A percentile compares a stretch with the other conserved stretches of the same genome.
Evolutionary conservation across 2,797 vertebrate species (phyloP).

Genomic region (Ceryle rudis): DNA sequence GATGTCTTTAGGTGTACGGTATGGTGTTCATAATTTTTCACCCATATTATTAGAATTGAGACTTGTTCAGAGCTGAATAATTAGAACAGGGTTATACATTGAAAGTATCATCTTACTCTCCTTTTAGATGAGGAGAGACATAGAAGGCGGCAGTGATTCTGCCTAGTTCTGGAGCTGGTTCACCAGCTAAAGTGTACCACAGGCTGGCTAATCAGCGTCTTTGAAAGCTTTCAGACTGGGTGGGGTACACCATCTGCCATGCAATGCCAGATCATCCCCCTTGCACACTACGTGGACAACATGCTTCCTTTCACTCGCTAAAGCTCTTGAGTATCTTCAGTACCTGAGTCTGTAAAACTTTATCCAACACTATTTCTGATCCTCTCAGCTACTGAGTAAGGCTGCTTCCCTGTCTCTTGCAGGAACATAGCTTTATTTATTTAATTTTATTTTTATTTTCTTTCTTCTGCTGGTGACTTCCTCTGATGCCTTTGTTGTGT

Average conservation of each 20-base stretch:
- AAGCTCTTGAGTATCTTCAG: neutral
- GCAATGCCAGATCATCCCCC: neutral
- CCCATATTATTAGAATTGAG: neutral
- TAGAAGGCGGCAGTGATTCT: neutral
- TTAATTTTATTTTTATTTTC: neutral
- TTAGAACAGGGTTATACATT: neutral
- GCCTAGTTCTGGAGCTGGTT: neutral
- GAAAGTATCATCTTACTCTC: neutral
- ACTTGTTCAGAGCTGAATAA: neutral
- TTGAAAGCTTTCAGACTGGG: neutral
- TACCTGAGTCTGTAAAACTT: neutral
- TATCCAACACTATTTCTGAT: neutral
- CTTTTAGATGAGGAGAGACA: neutral
- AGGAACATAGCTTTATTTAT: neutral
- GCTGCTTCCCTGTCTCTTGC: neutral
- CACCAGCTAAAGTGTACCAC: neutral
- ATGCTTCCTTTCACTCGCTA: neutral
- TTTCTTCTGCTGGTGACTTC: neutral
- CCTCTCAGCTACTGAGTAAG: neutral
- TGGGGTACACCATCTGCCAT: no score
- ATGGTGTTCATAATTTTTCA: neutral
- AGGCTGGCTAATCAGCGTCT: neutral
- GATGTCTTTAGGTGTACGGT: neutral
- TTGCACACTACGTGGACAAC: neutral
- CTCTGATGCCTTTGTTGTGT: neutral